Percentiles rank a stretch among this genome's conserved stretches.
phyloP scores from a whole-genome alignment of 2,888 invertebrate species.

The Plagodis dolabraria region DNA sequence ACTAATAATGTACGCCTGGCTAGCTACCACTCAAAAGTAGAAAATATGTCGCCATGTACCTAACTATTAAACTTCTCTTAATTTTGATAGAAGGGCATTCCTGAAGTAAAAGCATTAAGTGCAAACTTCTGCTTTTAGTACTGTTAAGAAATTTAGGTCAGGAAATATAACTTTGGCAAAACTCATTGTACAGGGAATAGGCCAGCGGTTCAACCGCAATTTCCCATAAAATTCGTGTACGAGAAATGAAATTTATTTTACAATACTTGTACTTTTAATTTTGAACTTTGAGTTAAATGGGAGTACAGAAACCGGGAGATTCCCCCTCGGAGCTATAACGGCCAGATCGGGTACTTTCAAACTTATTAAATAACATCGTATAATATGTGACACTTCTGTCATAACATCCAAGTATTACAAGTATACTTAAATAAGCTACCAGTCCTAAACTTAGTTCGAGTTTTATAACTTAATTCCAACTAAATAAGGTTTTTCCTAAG shows the following conservation, averaged over 20 bases:
- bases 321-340: constrained; percentile 20
- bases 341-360: constrained; percentile 44
- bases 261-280: constrained; percentile 30
- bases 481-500: constrained; percentile 51
- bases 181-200: constrained; percentile 8
- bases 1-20: too few relatives aligned
- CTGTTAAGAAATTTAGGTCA: not conserved
- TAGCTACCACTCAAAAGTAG: too few relatives aligned
- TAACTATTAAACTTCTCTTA: too few relatives aligned
- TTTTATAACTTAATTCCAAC: constrained; percentile 56
- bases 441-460: constrained; percentile 45
- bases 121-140: not conserved
- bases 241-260: constrained; percentile 9
- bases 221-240: constrained; percentile 14
- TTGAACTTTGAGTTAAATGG: constrained; percentile 30
- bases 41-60: too few relatives aligned
- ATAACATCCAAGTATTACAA: constrained; percentile 39
- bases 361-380: constrained; percentile 52
- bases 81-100: too few relatives aligned
- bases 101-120: not conserved
- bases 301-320: constrained; percentile 23
- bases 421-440: constrained; percentile 44
- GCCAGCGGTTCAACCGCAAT: constrained; percentile 2
- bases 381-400: constrained; percentile 48
- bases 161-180: constrained; percentile 1